phyloP scores from a whole-genome alignment of 2,113 vertebrate species.

The Haemorhous mexicanus region DNA sequence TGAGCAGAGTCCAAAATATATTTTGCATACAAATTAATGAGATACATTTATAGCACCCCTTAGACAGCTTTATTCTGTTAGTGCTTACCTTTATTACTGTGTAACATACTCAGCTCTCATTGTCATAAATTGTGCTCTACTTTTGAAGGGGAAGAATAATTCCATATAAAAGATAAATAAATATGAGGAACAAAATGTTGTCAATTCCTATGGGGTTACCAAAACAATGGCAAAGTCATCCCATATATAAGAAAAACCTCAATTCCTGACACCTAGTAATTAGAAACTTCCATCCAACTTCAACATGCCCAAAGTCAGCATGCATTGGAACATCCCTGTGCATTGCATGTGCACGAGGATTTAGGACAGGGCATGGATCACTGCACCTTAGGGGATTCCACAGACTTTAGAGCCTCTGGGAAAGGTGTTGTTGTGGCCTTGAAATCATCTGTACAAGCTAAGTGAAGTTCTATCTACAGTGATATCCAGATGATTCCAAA shows the following conservation, averaged over 20 bases:
- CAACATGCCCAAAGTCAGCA: not conserved
- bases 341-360: rapidly evolving
- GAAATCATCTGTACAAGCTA: not conserved
- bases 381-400: not conserved
- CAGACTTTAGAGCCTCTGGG: not conserved
- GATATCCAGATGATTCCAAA: not conserved
- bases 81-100: slow-evolving; percentile 67
- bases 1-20: slow-evolving; percentile 58
- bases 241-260: not conserved
- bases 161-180: slow-evolving; percentile 41
- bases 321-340: not conserved
- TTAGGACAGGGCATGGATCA: not conserved
- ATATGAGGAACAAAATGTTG: slow-evolving; percentile 5
- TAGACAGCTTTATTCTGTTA: slow-evolving; percentile 64
- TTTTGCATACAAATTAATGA: slow-evolving; percentile 70
- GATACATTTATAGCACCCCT: slow-evolving; percentile 63
- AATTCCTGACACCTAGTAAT: not conserved
- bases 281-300: not conserved
- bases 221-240: slow-evolving; percentile 14
- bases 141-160: slow-evolving; percentile 48
- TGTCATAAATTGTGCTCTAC: slow-evolving; percentile 57
- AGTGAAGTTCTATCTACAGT: not conserved
- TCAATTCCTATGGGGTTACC: not conserved
- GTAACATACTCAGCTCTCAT: slow-evolving; percentile 51
- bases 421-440: not conserved